These are phyloP conservation scores for Galbula dea DNA, from an alignment of 2,113 vertebrate genomes.

Conservation along the genomic window DNA sequence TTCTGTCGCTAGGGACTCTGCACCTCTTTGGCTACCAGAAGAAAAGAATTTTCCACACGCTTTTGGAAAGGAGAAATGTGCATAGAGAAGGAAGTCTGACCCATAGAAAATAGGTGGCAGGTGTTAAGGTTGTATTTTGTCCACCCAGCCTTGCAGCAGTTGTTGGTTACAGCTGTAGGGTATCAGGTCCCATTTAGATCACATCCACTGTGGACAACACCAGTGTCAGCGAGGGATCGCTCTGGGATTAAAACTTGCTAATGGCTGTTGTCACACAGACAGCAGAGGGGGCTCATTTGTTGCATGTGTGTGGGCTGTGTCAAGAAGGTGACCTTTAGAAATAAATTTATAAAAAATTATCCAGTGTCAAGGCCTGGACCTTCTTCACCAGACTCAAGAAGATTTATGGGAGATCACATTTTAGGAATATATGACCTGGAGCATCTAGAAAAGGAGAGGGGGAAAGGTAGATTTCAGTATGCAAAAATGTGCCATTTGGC, in stretches of 20 bases:
- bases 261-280: neutral
- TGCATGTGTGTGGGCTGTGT: neutral
- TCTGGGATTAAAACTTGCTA: neutral
- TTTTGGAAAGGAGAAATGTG: neutral
- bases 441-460: neutral
- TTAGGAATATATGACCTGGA: neutral
- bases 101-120: neutral
- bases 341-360: neutral
- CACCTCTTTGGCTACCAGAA: neutral
- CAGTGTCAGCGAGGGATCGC: neutral
- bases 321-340: neutral
- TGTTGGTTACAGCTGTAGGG: neutral
- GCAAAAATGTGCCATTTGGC: neutral
- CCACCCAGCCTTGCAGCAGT: neutral
- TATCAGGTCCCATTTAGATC: neutral
- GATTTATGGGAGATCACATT: neutral
- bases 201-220: neutral
- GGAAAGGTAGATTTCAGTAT: neutral
- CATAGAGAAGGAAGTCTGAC: neutral
- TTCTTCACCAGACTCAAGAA: neutral
- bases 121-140: neutral
- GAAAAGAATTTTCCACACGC: neutral
- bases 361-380: neutral
- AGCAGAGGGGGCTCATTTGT: conserved; percentile 52
- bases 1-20: neutral